Conservation (phyloP, 2,888 invertebrate genomes). For the Spatulosminthurus flaviceps region DNA sequence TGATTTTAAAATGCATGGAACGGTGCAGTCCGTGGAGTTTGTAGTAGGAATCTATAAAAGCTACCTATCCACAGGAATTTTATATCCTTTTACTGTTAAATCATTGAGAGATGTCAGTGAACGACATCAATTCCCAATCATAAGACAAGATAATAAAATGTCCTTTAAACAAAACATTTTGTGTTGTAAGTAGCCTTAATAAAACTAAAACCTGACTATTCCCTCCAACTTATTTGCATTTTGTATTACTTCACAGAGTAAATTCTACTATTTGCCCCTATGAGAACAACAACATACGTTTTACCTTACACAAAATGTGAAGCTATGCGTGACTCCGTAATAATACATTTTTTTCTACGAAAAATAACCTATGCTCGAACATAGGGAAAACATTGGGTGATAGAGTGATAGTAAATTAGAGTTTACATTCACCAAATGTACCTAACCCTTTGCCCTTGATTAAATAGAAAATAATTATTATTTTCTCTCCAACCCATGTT, state of each 20-base stretch:
- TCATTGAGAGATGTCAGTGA: background rate
- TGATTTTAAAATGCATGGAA: too few relatives aligned
- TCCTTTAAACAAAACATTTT: background rate
- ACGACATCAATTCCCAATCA: background rate
- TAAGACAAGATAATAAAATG: background rate
- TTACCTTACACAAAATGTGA: too few relatives aligned
- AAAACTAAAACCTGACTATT: background rate
- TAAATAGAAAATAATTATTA: background rate
- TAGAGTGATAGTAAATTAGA: background rate
- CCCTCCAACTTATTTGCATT: too few relatives aligned
- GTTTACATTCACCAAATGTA: background rate
- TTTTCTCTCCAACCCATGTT: too few relatives aligned
- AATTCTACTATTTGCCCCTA: too few relatives aligned
- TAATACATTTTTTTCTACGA: too few relatives aligned
- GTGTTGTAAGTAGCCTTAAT: background rate
- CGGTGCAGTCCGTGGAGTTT: too few relatives aligned
- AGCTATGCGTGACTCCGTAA: too few relatives aligned
- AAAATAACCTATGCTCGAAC: too few relatives aligned
- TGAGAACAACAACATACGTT: too few relatives aligned
- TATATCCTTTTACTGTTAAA: slow-evolving; percentile 4
- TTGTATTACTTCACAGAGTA: too few relatives aligned
- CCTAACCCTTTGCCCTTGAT: slow-evolving; percentile 6
- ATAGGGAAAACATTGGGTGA: too few relatives aligned
- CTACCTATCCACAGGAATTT: background rate
- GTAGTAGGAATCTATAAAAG: background rate